Conservation (phyloP, 2,888 invertebrate genomes). For the Chalcis sispes region DNA sequence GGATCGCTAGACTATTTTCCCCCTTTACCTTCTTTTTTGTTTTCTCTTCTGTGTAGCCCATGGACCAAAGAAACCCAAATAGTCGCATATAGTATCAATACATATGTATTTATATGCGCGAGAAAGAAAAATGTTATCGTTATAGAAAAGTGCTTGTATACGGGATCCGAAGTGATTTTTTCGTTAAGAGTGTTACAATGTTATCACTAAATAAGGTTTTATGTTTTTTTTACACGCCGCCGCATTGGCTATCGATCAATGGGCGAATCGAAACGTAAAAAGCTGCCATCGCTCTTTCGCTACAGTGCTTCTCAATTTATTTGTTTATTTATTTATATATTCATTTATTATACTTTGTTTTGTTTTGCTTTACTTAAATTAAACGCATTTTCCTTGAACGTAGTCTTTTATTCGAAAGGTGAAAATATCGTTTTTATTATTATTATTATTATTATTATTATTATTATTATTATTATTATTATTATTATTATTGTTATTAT, state of each 20-base stretch:
- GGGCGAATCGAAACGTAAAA: constrained; percentile 44
- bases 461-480: no score
- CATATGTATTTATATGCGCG: constrained; percentile 15
- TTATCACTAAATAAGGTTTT: background rate
- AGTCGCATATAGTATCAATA: constrained; percentile 13
- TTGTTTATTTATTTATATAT: constrained; percentile 18
- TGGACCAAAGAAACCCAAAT: constrained; percentile 40
- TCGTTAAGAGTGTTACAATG: constrained; percentile 51
- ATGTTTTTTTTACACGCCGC: constrained; percentile 20
- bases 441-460: no score
- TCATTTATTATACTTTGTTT: constrained; percentile 3
- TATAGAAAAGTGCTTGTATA: constrained; percentile 9
- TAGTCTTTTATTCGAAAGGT: no score
- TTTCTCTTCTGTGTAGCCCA: background rate
- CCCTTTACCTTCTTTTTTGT: background rate
- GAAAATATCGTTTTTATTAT: no score
- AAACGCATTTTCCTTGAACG: no score
- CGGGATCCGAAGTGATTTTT: no score
- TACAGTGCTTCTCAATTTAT: constrained; percentile 13
- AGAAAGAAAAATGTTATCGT: constrained; percentile 25
- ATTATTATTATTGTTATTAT: no score
- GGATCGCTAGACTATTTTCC: constrained; percentile 54
- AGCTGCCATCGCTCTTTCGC: constrained; percentile 15
- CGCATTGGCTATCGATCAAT: constrained; percentile 31
- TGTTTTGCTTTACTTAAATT: background rate